Conservation (phyloP, 2,888 invertebrate species). For the Anthoptus insignis region DNA sequence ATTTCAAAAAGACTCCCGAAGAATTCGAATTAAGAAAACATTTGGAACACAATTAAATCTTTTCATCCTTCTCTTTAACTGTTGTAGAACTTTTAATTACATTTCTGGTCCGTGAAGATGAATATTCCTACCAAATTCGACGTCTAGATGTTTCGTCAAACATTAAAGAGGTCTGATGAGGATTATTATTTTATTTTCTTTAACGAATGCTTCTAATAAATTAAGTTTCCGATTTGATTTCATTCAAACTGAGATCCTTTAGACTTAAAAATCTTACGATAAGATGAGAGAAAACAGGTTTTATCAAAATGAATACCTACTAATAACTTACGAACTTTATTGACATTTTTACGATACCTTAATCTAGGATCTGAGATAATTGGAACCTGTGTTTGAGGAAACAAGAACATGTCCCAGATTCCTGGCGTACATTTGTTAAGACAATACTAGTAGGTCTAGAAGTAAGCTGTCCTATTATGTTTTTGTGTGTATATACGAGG, state of each 20-base stretch:
- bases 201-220: not conserved
- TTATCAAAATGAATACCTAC: too few species aligned
- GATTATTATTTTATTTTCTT: not conserved
- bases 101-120: slow-evolving; percentile 12
- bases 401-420: too few species aligned
- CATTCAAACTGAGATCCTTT: not conserved
- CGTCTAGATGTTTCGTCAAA: slow-evolving; percentile 6
- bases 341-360: too few species aligned
- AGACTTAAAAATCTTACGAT: not conserved
- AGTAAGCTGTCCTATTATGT: too few species aligned
- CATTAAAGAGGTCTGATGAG: not conserved
- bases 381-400: too few species aligned
- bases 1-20: not conserved
- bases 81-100: slow-evolving; percentile 20
- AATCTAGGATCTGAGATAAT: too few species aligned
- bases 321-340: too few species aligned
- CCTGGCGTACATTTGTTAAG: too few species aligned
- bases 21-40: not conserved
- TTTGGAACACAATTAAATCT: not conserved
- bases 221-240: not conserved
- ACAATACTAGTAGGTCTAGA: too few species aligned
- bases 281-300: too few species aligned
- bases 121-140: slow-evolving; percentile 11
- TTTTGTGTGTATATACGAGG: too few species aligned
- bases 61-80: not conserved